phyloP scores from a whole-genome alignment of 2,113 vertebrate genomes.

The Bothrops jararaca region DNA sequence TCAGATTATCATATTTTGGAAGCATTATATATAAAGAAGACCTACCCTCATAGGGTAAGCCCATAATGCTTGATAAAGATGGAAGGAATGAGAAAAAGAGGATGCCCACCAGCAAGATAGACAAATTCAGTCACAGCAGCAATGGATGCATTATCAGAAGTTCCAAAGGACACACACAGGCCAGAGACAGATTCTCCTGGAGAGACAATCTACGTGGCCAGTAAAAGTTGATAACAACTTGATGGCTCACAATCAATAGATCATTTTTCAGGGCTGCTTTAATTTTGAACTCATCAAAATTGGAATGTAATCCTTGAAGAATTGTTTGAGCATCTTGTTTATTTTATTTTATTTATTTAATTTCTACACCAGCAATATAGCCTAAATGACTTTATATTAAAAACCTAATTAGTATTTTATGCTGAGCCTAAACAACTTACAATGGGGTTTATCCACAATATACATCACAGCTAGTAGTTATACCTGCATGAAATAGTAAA shows the following conservation, averaged over 20 bases:
- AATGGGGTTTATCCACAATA: neutral
- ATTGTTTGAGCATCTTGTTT: neutral
- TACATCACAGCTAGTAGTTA: neutral
- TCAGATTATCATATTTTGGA: neutral
- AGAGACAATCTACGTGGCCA: neutral
- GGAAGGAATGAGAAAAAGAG: neutral
- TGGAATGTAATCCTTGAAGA: neutral
- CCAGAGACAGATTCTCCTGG: neutral
- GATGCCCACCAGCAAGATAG: neutral
- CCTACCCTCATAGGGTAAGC: neutral
- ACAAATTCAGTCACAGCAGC: neutral
- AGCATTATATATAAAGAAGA: neutral
- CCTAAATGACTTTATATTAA: too few relatives aligned
- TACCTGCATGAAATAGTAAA: neutral
- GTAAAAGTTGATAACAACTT: neutral
- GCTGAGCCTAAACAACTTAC: neutral
- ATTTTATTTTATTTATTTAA: neutral
- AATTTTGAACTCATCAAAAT: neutral
- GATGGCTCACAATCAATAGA: neutral
- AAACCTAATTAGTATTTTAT: neutral
- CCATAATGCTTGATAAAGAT: neutral
- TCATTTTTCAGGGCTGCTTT: neutral
- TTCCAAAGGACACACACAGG: neutral
- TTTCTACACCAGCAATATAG: too few relatives aligned
- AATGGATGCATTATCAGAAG: neutral